phyloP scores from a whole-genome alignment of 2,888 invertebrate genomes.

The Dione juno region DNA sequence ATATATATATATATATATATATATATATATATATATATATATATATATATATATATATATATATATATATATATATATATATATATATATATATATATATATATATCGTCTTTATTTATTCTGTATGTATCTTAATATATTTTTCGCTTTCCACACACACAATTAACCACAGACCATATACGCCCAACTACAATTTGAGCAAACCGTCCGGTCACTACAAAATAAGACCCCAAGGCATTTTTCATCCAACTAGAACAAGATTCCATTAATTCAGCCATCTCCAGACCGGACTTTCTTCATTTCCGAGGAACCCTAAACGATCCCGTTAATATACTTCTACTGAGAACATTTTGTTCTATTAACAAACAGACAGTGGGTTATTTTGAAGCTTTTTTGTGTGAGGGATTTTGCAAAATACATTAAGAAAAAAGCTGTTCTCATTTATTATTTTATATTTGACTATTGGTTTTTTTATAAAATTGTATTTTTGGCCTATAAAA shows the following conservation, averaged over 20 bases:
- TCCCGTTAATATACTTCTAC: slow-evolving; percentile 45
- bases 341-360: slow-evolving; percentile 30
- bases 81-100: no score
- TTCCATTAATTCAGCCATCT: slow-evolving; percentile 63
- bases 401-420: no score
- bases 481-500: no score
- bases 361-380: slow-evolving; percentile 17
- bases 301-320: slow-evolving; percentile 61
- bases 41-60: no score
- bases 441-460: no score
- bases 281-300: slow-evolving; percentile 70
- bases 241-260: slow-evolving; percentile 56
- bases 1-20: no score
- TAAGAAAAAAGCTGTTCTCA: no score
- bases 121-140: background rate
- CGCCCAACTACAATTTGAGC: background rate
- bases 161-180: background rate
- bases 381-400: slow-evolving; percentile 17
- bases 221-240: slow-evolving; percentile 55
- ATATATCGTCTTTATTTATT: background rate
- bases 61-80: no score
- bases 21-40: no score
- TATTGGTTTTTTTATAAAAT: no score
- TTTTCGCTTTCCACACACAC: background rate
- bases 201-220: background rate